Conservation (phyloP, 2,888 invertebrate genomes). For the Rosalia funebris region DNA sequence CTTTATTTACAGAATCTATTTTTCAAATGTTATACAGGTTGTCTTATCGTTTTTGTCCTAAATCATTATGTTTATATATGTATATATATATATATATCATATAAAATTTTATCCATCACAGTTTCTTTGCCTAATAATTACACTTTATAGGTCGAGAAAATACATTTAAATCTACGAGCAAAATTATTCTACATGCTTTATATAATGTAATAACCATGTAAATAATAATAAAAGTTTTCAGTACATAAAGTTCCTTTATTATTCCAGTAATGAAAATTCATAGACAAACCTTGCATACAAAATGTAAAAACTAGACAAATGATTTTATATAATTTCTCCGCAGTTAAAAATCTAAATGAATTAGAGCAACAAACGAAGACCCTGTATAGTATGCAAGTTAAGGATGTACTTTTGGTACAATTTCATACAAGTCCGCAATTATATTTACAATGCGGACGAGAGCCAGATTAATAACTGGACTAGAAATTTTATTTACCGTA, state of each 20-base stretch:
- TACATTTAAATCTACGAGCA: not conserved
- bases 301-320: constrained; percentile 19
- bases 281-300: constrained; percentile 1
- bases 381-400: constrained; percentile 6
- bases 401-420: not conserved
- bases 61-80: constrained; percentile 13
- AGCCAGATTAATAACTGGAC: constrained; percentile 47
- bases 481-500: constrained; percentile 40
- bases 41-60: constrained; percentile 12
- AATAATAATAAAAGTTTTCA: not conserved
- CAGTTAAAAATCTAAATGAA: constrained; percentile 3
- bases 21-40: constrained; percentile 16
- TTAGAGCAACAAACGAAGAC: constrained; percentile 17
- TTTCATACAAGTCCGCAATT: constrained; percentile 24
- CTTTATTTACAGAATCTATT: constrained; percentile 13
- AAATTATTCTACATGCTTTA: not conserved
- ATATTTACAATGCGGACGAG: constrained; percentile 43
- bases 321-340: constrained; percentile 5
- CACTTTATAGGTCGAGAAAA: constrained; percentile 4
- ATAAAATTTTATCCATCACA: constrained; percentile 24
- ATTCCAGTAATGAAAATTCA: too few species aligned
- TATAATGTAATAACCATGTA: not conserved
- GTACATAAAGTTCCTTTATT: too few species aligned
- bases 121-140: constrained; percentile 22
- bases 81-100: constrained; percentile 9